phyloP scores from a whole-genome alignment of 2,888 invertebrate genomes.

The Stegophylla sp. region DNA sequence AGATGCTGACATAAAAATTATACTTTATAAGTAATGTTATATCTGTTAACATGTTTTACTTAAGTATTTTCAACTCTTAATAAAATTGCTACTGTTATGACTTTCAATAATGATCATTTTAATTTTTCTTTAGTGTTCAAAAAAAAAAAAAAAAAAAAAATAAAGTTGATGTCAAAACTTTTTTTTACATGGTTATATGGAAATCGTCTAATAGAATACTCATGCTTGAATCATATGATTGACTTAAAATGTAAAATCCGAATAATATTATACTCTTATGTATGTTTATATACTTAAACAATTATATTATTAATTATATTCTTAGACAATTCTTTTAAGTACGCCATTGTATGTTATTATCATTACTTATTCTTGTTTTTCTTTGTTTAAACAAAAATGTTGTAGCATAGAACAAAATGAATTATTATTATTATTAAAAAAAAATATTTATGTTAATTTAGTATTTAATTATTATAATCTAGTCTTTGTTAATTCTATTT shows the following conservation, averaged over 20 bases:
- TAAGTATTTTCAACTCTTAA: neutral
- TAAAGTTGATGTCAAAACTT: too few relatives aligned
- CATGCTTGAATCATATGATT: too few relatives aligned
- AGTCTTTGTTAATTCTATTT: conserved; percentile 52
- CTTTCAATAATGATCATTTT: neutral
- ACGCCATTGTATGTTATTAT: conserved; percentile 46
- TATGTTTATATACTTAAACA: too few relatives aligned
- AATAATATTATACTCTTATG: too few relatives aligned
- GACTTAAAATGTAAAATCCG: too few relatives aligned
- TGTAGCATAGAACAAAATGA: conserved; percentile 36
- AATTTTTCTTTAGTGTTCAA: neutral
- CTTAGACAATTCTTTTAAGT: conserved; percentile 14
- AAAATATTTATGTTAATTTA: conserved; percentile 54
- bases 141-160: too few relatives aligned
- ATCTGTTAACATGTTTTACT: neutral
- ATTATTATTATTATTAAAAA: conserved; percentile 45
- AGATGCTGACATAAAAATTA: neutral
- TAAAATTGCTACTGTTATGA: neutral
- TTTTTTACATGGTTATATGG: too few relatives aligned
- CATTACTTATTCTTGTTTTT: conserved; percentile 54
- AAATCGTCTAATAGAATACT: too few relatives aligned
- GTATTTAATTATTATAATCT: conserved; percentile 53
- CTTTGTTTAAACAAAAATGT: conserved; percentile 35
- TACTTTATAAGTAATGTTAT: neutral
- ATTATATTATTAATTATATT: too few relatives aligned